phyloP scores from a whole-genome alignment of 2,888 invertebrate genomes.

The Parthenolecanium corni region DNA sequence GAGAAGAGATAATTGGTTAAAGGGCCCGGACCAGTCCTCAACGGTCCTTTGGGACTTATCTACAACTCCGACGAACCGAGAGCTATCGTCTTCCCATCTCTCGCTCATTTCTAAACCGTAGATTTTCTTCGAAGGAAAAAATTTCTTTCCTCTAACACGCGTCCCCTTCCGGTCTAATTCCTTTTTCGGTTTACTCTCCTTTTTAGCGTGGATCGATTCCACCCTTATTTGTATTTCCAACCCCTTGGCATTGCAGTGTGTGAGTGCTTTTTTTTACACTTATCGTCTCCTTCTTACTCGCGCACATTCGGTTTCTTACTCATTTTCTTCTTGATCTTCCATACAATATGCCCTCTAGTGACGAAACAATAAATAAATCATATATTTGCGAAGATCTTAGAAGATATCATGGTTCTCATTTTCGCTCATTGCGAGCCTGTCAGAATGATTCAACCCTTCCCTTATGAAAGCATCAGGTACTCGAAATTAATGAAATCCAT shows the following conservation, averaged over 20 bases:
- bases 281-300: no score
- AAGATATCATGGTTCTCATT: no score
- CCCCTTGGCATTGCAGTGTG: neutral
- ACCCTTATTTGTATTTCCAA: slow-evolving; percentile 27
- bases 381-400: no score
- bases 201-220: slow-evolving; percentile 23
- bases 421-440: no score
- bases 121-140: neutral
- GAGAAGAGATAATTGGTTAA: slow-evolving; percentile 27
- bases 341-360: no score
- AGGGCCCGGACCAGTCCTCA: slow-evolving; percentile 23
- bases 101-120: slow-evolving; percentile 13
- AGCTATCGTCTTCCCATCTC: slow-evolving; percentile 14
- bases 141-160: slow-evolving; percentile 13
- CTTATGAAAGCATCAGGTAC: no score
- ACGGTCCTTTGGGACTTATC: slow-evolving; percentile 25
- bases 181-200: slow-evolving; percentile 10
- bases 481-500: no score
- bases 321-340: no score
- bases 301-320: no score
- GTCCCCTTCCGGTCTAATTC: neutral
- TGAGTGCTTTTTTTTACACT: no score
- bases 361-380: no score
- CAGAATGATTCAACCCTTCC: no score
- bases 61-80: slow-evolving; percentile 18